These are phyloP conservation scores for Actinia equina DNA, from an alignment of 64 coral and sea anemone genomes.

Conservation along the genomic window DNA sequence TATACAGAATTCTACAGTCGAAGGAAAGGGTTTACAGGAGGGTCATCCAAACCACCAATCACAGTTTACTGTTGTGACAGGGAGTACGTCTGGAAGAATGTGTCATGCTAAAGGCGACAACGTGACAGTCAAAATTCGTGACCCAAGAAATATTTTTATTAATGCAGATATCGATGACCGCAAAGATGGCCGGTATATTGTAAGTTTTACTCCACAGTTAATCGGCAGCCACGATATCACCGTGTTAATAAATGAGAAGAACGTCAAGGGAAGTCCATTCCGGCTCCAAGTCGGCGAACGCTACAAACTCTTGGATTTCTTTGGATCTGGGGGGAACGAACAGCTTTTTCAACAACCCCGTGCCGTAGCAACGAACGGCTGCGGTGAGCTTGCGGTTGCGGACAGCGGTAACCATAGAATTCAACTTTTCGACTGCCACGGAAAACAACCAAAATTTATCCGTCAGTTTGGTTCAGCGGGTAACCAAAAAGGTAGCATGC, in stretches of 20 bases:
- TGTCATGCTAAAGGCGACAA: constrained; percentile 23
- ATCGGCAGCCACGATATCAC: constrained; percentile 13
- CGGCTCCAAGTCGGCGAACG: neutral
- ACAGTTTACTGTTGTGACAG: constrained; percentile 24
- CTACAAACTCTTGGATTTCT: neutral
- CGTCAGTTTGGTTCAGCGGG: constrained; percentile 20
- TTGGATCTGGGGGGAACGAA: neutral
- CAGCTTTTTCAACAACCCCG: constrained; percentile 18
- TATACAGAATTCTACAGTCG: neutral
- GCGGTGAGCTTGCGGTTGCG: constrained; percentile 29
- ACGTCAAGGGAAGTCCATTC: constrained; percentile 22
- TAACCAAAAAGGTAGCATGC: neutral
- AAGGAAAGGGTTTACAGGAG: constrained; percentile 11
- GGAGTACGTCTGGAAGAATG: constrained; percentile 17
- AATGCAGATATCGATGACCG: neutral
- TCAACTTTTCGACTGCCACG: neutral
- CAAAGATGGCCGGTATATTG: constrained; percentile 18
- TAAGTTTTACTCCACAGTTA: constrained; percentile 13
- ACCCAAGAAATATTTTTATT: neutral
- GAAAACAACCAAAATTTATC: constrained; percentile 16
- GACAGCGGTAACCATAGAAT: constrained; percentile 25
- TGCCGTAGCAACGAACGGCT: constrained; percentile 5
- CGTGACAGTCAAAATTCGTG: constrained; percentile 19
- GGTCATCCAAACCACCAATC: neutral
- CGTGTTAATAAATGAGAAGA: constrained; percentile 5